phyloP scores from a whole-genome alignment of 35 echinoderm and acorn worm genomes.

The Strongylocentrotus purpuratus region DNA sequence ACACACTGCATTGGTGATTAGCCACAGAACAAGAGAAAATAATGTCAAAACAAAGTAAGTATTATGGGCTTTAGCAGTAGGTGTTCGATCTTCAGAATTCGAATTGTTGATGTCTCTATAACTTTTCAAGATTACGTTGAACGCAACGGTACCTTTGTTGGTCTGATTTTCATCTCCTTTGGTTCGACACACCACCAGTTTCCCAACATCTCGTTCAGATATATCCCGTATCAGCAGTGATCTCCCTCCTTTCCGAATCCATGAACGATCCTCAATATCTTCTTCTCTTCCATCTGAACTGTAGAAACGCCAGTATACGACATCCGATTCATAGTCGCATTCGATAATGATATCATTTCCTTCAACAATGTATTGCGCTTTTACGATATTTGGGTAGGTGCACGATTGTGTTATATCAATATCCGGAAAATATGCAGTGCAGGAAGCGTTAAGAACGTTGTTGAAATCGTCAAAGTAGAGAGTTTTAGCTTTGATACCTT shows the following conservation, averaged over 20 bases:
- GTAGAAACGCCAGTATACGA: background rate
- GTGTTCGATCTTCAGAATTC: background rate
- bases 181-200: background rate
- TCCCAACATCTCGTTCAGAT: background rate
- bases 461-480: too few relatives aligned
- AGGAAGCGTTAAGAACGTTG: background rate
- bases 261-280: background rate
- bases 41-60: background rate
- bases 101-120: background rate
- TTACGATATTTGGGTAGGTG: background rate
- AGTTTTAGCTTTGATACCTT: too few relatives aligned
- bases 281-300: background rate
- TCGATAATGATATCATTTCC: background rate
- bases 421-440: background rate
- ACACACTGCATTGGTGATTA: background rate
- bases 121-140: background rate
- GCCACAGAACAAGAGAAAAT: background rate
- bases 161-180: background rate
- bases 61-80: background rate
- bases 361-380: too few relatives aligned
- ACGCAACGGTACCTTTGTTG: background rate
- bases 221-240: background rate
- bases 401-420: background rate
- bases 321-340: background rate
- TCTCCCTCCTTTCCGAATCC: background rate